A percentile compares a stretch with the other conserved stretches of the same genome.
Conservation (phyloP, 2,797 vertebrate species). For the Parauchenoglanis punctatus region DNA sequence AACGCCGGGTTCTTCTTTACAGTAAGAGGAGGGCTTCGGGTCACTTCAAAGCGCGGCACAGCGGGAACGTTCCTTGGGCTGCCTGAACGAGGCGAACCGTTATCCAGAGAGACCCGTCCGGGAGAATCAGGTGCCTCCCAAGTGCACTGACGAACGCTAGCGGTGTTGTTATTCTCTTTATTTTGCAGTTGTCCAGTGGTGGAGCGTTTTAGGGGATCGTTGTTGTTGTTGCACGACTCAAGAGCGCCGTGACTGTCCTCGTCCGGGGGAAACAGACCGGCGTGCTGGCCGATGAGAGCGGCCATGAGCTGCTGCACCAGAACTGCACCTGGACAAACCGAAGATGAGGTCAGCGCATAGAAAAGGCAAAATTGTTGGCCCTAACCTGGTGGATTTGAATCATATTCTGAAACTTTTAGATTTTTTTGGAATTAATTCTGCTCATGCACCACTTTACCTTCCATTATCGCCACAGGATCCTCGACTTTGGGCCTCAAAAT, state of each 20-base stretch:
- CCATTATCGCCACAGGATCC: conserved; percentile 96
- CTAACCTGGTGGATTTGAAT: not conserved
- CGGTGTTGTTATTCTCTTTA: conserved; percentile 88
- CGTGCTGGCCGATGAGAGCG: conserved; percentile 88
- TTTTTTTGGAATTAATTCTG: not conserved
- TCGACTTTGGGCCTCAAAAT: conserved; percentile 94
- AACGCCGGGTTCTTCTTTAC: conserved; percentile 97
- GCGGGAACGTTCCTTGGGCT: conserved; percentile 83
- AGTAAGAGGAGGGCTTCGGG: conserved; percentile 86
- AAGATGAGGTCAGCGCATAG: not conserved
- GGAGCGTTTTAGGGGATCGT: conserved; percentile 77
- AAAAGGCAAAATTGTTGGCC: not conserved
- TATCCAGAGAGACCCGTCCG: conserved; percentile 77
- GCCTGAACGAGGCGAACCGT: conserved; percentile 80
- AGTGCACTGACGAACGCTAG: conserved; percentile 77
- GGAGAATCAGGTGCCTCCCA: conserved; percentile 89
- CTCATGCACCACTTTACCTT: conserved; percentile 81
- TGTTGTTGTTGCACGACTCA: conserved; percentile 86
- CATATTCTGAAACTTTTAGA: not conserved
- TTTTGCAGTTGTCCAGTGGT: conserved; percentile 80
- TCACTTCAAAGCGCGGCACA: conserved; percentile 78
- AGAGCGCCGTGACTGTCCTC: conserved; percentile 75
- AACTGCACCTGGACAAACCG: conserved; percentile 82
- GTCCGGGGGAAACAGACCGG: conserved; percentile 85
- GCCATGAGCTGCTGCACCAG: conserved; percentile 98